These are phyloP conservation scores for Tautogolabrus adspersus DNA, from an alignment of 2,113 vertebrate species.

Conservation along the genomic window DNA sequence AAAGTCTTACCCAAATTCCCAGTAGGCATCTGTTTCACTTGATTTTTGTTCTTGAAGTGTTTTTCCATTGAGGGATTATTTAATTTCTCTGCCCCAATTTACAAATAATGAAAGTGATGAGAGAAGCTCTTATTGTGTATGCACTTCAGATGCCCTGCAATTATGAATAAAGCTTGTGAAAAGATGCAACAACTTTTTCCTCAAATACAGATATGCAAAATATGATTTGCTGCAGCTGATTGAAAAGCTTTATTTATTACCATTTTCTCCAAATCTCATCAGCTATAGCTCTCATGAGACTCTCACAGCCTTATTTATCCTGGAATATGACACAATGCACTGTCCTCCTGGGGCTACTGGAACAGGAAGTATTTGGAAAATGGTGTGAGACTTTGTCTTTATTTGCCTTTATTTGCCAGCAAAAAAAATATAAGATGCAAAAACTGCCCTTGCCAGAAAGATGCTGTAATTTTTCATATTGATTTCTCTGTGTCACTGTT, in stretches of 20 bases:
- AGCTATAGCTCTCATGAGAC: neutral
- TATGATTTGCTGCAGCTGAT: conserved; percentile 2
- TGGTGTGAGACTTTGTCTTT: conserved; percentile 5
- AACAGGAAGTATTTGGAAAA: conserved; percentile 24
- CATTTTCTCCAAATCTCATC: neutral
- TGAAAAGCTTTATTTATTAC: conserved; percentile 4
- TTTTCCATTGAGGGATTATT: conserved; percentile 21
- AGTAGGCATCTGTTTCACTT: conserved; percentile 24
- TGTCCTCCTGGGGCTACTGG: conserved; percentile 8
- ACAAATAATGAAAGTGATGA: conserved; percentile 18
- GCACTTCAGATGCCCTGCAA: neutral
- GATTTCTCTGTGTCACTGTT: conserved; percentile 25
- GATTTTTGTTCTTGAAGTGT: conserved; percentile 9
- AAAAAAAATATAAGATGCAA: conserved; percentile 5
- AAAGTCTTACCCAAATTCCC: conserved; percentile 25
- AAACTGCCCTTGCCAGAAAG: conserved; percentile 22
- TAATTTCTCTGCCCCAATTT: conserved; percentile 10
- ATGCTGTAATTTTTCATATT: conserved; percentile 23
- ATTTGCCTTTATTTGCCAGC: conserved; percentile 14
- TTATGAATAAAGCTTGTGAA: conserved; percentile 1
- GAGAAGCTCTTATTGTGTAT: neutral
- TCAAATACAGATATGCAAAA: neutral
- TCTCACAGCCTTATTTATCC: conserved; percentile 1
- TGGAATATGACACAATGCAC: neutral
- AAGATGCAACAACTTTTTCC: conserved; percentile 18